Evolutionary conservation across 2,113 vertebrate species (phyloP), one percentile per base, ranked within the genome.

Genomic region (Balaeniceps rex): DNA sequence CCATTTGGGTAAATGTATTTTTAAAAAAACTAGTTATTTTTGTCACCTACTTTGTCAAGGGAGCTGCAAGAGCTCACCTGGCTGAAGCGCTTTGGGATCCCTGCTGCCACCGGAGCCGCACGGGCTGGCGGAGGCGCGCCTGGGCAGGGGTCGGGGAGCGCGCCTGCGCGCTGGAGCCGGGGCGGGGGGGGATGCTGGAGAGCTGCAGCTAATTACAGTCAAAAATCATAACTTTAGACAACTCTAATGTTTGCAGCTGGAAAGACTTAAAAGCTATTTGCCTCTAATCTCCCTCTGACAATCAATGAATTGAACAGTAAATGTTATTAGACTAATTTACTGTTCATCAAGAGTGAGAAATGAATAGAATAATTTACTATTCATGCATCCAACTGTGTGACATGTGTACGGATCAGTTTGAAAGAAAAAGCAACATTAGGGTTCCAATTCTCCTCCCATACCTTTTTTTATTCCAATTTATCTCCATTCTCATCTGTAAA

Each of bases 291-390:
- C 96, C 95, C 94, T 95, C 92, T 97, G 97, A 96, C 83, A 96
- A 97, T 97, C 93, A 90, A 97, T 97, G 94, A 97, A 97, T 93
- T 97, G 97, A 97, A 97, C 78, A 95, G 90, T 97, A 96, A 98
- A 97, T 97, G 94, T 96, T 98, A 97, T 98, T 98, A 97, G 96
- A 96, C 88, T 96, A 96, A 97, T 97, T 98, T 98, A 95, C 77
- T 95, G 80, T 95, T 97, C 96, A 97, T 97, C 97, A 97, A 97
- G 92, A 97, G 94, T 97, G 93, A 97, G 88, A 98, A 97, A 98
- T 97, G 91, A 97, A 97, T 97, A 88, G 93, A 97, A 98, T 95
- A 95, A 98, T 93, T 96, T 97, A 88, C 96, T 97, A 87, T 97
- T 97, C 97, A 95, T 94, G 94, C 69, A 92, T 92, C 96, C 93